Evolutionary conservation across 37 sponge, comb jelly and placozoan genomes (phyloP), one percentile per base, ranked within the genome.

Genomic region (Ephydatia muelleri): DNA sequence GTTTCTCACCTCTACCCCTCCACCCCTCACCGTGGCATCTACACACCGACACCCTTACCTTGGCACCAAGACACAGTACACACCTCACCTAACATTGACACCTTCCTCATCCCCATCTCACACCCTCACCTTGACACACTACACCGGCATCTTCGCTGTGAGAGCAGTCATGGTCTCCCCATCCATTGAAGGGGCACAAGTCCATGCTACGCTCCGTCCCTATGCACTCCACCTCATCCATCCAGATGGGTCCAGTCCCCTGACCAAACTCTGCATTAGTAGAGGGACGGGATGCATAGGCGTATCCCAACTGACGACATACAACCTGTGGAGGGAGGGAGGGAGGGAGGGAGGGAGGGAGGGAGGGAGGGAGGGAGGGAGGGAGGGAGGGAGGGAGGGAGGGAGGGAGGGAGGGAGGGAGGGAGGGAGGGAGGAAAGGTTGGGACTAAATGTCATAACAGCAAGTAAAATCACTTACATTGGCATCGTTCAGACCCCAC

Each of bases 261-360:
- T 29, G 47, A n/a, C 86, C 91, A 91, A 91, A 90, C 67, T 73
- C 65, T 66, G 86, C 85, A 21, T 25, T 5, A 9, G 33, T n/a
- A 0, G 43, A 37, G 19, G 90, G 81, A 48, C 40, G 36, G 22
- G 48, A 38, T 31, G 86, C 88, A 71, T 71, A 12, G n/a, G 78
- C 38, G 74, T 84, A 90, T 31, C 91, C 91, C 22, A 91, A 80
- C 79, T 89, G 89, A 32, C 35, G 70, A 82, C 93, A 86, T 36
- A 85, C 83, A 6, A 89, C 89, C 86, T 85, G 78, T 5, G n/a
- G 39, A 38, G 21, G 38, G 34, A 75, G 27, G 77, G 39, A 38
- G 48, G 39, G 25, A 38, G 34, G 75, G 75, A 35, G 34, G 77
- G 48, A 23, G 31, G 76, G 76, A 26, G 11, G 38, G 37, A 26